Conservation (phyloP, 2,888 invertebrate genomes). For the Cepaea hortensis region DNA sequence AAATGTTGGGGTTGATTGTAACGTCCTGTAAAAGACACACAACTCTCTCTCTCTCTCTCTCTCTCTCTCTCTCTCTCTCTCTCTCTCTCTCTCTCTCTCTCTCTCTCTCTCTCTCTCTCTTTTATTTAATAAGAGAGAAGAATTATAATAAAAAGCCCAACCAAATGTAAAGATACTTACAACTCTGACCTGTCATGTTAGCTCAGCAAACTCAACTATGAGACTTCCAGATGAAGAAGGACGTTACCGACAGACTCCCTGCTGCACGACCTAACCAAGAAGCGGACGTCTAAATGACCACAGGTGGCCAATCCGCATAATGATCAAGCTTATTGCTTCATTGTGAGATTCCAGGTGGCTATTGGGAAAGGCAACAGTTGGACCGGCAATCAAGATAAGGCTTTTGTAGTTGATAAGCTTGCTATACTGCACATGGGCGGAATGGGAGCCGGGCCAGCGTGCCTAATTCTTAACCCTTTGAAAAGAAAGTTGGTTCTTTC, state of each 20-base stretch:
- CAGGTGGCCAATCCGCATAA: neutral
- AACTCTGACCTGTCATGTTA: neutral
- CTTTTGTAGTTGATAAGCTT: neutral
- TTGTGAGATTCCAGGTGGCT: conserved; percentile 19
- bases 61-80: too few relatives aligned
- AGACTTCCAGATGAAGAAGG: neutral
- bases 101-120: too few relatives aligned
- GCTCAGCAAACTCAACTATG: neutral
- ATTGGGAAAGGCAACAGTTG: conserved; percentile 24
- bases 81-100: too few relatives aligned
- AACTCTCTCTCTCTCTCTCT: too few relatives aligned
- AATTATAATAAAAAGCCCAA: too few relatives aligned
- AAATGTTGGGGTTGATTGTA: too few relatives aligned
- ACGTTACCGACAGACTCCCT: neutral
- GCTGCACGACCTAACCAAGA: neutral
- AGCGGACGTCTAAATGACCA: neutral
- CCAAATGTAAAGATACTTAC: neutral
- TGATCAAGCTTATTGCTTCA: conserved; percentile 6
- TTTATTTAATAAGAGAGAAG: too few relatives aligned
- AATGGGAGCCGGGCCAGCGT: too few relatives aligned
- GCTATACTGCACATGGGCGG: neutral
- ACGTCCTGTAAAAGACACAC: too few relatives aligned
- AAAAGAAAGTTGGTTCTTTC: too few relatives aligned
- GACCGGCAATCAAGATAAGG: conserved; percentile 20
- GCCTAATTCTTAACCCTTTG: too few relatives aligned